phyloP scores from a whole-genome alignment of 2,888 invertebrate genomes.

The Drosophila robusta region DNA sequence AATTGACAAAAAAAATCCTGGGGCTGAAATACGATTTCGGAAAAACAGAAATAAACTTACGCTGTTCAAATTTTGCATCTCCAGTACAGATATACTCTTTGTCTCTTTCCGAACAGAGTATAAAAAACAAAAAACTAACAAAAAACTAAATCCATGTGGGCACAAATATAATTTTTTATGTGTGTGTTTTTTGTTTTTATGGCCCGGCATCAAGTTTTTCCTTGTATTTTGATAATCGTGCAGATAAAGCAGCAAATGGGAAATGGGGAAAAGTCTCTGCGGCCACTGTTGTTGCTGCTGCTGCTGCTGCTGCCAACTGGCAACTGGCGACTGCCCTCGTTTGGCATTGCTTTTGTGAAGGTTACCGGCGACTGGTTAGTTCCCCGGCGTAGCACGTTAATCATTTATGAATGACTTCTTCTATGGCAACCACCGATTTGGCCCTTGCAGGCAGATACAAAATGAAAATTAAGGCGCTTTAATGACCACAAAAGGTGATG shows the following conservation, averaged over 20 bases:
- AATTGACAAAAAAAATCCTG: too few species aligned
- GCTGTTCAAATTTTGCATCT: too few species aligned
- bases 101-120: background rate
- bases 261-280: slow-evolving; percentile 42
- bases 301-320: slow-evolving; percentile 7
- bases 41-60: too few species aligned
- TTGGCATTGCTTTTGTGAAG: slow-evolving; percentile 43
- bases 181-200: slow-evolving; percentile 40
- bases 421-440: slow-evolving; percentile 33
- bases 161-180: slow-evolving; percentile 49
- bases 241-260: slow-evolving; percentile 39
- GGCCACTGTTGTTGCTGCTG: background rate
- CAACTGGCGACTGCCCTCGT: slow-evolving; percentile 31
- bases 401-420: slow-evolving; percentile 73
- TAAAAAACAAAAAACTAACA: background rate
- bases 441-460: slow-evolving; percentile 27
- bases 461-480: slow-evolving; percentile 62
- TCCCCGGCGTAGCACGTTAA: slow-evolving; percentile 53
- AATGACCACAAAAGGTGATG: slow-evolving; percentile 65
- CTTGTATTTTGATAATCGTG: slow-evolving; percentile 48
- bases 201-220: slow-evolving; percentile 32
- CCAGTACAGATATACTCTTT: too few species aligned
- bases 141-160: slow-evolving; percentile 53
- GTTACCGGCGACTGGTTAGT: slow-evolving; percentile 26
- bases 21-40: too few species aligned